Percentiles rank a stretch among this genome's conserved stretches.
These are phyloP conservation scores for Cynoglossus semilaevis DNA, from an alignment of 2,113 vertebrate species.

Conservation along the genomic window DNA sequence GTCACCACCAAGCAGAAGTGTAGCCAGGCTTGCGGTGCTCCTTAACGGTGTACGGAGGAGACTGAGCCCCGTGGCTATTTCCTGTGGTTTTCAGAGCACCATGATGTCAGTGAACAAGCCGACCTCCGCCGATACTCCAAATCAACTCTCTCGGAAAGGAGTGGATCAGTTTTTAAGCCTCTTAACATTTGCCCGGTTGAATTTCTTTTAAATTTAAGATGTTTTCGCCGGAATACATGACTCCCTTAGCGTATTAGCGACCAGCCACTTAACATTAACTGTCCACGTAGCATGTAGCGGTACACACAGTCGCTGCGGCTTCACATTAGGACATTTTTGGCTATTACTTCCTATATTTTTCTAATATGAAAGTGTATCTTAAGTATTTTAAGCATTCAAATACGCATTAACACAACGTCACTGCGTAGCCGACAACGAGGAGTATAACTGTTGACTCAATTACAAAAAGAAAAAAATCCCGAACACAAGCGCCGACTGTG, in stretches of 20 bases:
- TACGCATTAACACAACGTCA: neutral
- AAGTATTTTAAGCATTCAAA: too few species aligned
- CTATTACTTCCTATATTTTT: neutral
- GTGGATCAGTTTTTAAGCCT: too few species aligned
- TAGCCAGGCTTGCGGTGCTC: neutral
- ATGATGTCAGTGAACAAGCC: neutral
- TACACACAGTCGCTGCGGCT: slow-evolving; percentile 13
- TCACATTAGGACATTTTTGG: neutral
- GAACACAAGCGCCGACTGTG: slow-evolving; percentile 18
- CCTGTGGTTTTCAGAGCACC: neutral
- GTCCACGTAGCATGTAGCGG: slow-evolving; percentile 61
- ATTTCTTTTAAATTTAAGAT: neutral
- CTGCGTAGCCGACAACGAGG: neutral
- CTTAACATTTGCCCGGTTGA: neutral
- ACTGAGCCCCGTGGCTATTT: neutral
- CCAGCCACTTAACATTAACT: neutral
- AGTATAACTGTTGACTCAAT: neutral
- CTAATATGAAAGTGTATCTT: too few species aligned
- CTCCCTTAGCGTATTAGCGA: neutral
- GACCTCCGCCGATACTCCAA: slow-evolving; percentile 12
- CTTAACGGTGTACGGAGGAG: too few species aligned
- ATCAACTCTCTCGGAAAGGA: neutral
- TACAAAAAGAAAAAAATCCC: neutral
- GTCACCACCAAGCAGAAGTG: neutral
- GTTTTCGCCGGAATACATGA: neutral